These are phyloP conservation scores for Melanocharis versteri DNA, from an alignment of 2,113 vertebrate species.

Conservation along the genomic window DNA sequence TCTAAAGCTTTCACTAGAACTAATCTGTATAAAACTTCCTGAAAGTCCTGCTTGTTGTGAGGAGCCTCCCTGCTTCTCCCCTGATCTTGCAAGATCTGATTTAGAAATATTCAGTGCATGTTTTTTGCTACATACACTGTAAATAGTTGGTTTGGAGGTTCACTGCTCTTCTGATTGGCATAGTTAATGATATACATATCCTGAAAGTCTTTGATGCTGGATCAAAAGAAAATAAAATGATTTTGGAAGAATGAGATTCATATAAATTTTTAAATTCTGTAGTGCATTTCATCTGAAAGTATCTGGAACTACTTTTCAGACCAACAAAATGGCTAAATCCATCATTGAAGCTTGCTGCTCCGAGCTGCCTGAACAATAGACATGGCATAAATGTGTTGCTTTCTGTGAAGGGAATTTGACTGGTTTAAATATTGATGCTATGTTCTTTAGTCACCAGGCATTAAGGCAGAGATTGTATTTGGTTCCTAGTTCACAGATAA, in stretches of 20 bases:
- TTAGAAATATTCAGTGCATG: not conserved
- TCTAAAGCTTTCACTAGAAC: not conserved
- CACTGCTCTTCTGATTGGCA: not conserved
- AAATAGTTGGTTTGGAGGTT: not conserved
- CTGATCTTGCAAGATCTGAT: not conserved
- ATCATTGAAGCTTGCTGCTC: not conserved
- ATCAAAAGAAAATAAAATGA: not conserved
- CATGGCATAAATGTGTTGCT: not conserved
- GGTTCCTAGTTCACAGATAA: not conserved
- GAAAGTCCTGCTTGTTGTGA: not conserved
- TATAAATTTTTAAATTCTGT: not conserved
- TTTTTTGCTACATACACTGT: not conserved
- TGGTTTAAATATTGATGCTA: not conserved
- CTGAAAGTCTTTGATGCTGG: conserved; percentile 11
- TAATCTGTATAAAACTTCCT: not conserved
- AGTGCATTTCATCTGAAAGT: not conserved
- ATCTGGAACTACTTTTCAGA: not conserved
- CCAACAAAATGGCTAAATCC: not conserved
- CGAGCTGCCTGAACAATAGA: not conserved
- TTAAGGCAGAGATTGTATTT: not conserved
- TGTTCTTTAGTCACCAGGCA: not conserved
- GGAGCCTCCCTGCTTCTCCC: not conserved
- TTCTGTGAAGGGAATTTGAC: not conserved
- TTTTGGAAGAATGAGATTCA: conserved; percentile 7
- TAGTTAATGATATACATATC: not conserved